These are phyloP conservation scores for Pristis pectinata DNA, from an alignment of 2,797 vertebrate genomes.

Conservation along the genomic window DNA sequence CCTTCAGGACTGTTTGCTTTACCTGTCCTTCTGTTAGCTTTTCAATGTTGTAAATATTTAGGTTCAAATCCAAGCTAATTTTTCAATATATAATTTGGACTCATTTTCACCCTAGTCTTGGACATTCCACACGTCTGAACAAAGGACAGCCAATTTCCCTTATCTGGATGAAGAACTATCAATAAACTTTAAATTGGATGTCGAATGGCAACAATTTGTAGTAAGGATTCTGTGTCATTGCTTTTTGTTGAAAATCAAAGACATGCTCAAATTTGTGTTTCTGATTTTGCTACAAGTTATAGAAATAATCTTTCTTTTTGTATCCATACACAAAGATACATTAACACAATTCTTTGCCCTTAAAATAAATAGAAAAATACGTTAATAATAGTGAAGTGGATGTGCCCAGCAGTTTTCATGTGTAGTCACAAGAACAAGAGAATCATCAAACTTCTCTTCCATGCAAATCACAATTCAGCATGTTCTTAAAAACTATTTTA, in stretches of 20 bases:
- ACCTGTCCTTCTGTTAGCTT: background rate
- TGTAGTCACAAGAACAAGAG: background rate
- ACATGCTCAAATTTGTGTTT: background rate
- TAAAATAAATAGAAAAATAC: background rate
- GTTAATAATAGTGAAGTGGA: background rate
- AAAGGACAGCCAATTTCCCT: background rate
- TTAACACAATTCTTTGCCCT: background rate
- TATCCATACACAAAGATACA: background rate
- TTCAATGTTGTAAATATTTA: background rate
- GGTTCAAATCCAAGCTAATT: background rate
- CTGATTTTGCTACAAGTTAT: background rate
- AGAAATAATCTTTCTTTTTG: background rate
- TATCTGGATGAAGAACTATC: background rate
- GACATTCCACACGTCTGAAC: background rate
- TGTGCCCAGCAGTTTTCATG: background rate
- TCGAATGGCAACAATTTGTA: background rate
- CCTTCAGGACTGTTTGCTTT: background rate
- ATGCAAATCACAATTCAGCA: background rate
- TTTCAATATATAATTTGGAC: background rate
- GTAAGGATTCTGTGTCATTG: background rate
- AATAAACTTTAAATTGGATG: background rate
- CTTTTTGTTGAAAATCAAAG: conserved; percentile 19
- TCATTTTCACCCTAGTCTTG: background rate
- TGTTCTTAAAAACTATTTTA: background rate
- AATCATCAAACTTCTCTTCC: background rate